Evolutionary conservation across 2,888 invertebrate genomes (phyloP).

Genomic region (Nephrotoma appendiculata): DNA sequence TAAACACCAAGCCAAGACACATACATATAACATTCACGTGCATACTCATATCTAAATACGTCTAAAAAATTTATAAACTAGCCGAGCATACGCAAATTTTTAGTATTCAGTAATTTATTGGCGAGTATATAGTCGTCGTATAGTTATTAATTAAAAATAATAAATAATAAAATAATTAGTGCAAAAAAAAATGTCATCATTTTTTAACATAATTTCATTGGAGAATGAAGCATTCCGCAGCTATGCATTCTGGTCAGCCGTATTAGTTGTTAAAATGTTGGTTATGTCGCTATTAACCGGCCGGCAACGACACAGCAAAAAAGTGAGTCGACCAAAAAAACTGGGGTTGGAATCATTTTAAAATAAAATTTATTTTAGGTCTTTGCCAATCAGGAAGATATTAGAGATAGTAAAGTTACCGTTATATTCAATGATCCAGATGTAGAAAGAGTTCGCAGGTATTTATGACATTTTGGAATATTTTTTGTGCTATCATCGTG

Average conservation of each 20-base stretch:
- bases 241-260: constrained; percentile 21
- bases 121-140: neutral
- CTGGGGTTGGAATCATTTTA: neutral
- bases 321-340: constrained; percentile 15
- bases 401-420: neutral
- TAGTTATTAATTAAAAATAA: neutral
- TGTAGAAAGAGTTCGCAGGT: neutral
- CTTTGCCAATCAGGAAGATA: neutral
- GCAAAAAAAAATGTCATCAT: neutral
- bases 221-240: constrained; percentile 22
- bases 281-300: constrained; percentile 24
- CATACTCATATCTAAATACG: too few species aligned
- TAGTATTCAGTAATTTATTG: neutral
- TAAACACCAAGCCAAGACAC: too few species aligned
- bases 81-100: neutral
- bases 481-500: neutral
- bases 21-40: too few species aligned
- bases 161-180: neutral
- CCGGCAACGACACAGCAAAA: constrained; percentile 20
- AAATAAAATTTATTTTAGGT: neutral
- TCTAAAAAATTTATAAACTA: too few species aligned
- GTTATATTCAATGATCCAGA: neutral
- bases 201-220: constrained; percentile 2
- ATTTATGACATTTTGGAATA: neutral
- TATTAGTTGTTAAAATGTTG: constrained; percentile 25